These are phyloP conservation scores for Pterocles burchelli DNA, from an alignment of 2,113 vertebrate species.

Conservation along the genomic window DNA sequence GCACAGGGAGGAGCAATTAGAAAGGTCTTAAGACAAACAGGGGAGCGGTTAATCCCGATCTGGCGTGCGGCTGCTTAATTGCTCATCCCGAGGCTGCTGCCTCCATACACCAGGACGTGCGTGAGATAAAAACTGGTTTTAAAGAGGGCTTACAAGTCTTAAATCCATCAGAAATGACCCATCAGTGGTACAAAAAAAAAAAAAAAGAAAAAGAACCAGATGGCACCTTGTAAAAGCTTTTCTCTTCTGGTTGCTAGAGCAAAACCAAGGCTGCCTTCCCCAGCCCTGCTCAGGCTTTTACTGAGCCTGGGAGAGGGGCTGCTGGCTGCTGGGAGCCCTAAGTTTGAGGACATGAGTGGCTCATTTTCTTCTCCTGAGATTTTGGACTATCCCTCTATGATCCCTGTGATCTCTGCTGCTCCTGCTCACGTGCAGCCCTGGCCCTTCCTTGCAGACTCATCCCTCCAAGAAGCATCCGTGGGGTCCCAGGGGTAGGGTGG, in stretches of 20 bases:
- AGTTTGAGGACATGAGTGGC: neutral
- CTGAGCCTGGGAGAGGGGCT: neutral
- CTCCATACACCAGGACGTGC: fast-evolving
- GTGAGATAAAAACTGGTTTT: neutral
- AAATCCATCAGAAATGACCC: constrained; percentile 1
- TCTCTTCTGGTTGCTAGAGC: neutral
- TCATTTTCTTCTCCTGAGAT: neutral
- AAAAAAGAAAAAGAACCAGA: neutral
- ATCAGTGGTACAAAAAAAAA: neutral
- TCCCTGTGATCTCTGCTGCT: neutral
- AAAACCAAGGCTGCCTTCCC: neutral
- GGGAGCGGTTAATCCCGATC: neutral
- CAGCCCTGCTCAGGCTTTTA: neutral
- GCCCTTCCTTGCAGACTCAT: neutral
- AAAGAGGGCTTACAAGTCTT: neutral
- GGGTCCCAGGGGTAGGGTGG: neutral
- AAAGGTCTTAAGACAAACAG: neutral
- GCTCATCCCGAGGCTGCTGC: neutral
- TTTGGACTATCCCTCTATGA: neutral
- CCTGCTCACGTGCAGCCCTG: neutral
- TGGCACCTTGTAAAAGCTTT: neutral
- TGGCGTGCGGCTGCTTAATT: neutral
- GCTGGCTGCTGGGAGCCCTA: fast-evolving
- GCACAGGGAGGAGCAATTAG: neutral
- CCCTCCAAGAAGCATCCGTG: neutral